phyloP scores from a whole-genome alignment of 2,888 invertebrate species.

The Caenorhabditis sp. region DNA sequence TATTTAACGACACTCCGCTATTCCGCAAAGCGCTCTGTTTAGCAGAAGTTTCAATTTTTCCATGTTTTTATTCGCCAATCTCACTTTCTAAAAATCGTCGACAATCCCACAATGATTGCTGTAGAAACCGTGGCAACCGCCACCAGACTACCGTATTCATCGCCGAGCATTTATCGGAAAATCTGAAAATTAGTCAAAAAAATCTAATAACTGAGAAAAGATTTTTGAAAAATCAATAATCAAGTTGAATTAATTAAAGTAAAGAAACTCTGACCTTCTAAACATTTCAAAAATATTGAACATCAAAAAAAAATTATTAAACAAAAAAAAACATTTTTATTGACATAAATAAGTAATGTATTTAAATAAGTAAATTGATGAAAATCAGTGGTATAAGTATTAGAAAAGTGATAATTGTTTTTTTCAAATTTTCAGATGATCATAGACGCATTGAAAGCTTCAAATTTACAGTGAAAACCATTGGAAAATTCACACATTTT shows the following conservation, averaged over 20 bases:
- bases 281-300: too few species aligned
- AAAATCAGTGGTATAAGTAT: neutral
- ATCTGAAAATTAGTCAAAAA: too few species aligned
- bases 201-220: neutral
- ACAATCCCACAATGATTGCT: constrained; percentile 24
- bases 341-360: too few species aligned
- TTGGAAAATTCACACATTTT: neutral
- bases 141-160: constrained; percentile 54
- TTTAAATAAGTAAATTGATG: too few species aligned
- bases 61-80: too few species aligned
- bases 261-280: neutral
- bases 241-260: too few species aligned
- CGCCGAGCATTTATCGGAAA: constrained; percentile 36
- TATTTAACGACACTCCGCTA: too few species aligned
- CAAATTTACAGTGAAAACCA: constrained; percentile 1
- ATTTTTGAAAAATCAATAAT: neutral
- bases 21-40: too few species aligned
- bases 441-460: constrained; percentile 1
- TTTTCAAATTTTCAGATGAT: neutral
- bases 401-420: neutral
- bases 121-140: constrained; percentile 37
- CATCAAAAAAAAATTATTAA: too few species aligned
- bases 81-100: constrained; percentile 34
- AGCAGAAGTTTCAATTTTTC: too few species aligned
- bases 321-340: constrained; percentile 5